phyloP scores from a whole-genome alignment of 2,888 invertebrate species.

The Parapristionchus giblindavisi region DNA sequence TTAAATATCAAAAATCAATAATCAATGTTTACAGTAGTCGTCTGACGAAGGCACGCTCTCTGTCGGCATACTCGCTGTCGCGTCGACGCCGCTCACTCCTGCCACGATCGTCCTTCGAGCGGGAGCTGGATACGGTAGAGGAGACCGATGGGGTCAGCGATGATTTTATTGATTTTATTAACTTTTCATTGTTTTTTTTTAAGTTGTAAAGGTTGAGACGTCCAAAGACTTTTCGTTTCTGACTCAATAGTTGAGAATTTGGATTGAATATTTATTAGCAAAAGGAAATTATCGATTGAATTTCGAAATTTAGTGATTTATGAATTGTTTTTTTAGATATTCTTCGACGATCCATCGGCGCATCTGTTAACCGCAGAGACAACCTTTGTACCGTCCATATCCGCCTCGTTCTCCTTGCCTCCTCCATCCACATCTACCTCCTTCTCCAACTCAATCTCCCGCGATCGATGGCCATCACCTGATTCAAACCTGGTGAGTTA shows the following conservation, averaged over 20 bases:
- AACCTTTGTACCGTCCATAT: slow-evolving; percentile 26
- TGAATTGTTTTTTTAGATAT: neutral
- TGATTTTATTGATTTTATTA: neutral
- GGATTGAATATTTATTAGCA: too few relatives aligned
- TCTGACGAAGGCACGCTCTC: slow-evolving; percentile 24
- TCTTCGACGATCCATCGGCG: neutral
- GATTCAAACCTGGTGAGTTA: neutral
- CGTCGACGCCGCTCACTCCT: slow-evolving; percentile 22
- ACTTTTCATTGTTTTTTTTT: neutral
- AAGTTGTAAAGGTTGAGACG: too few relatives aligned
- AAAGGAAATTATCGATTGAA: too few relatives aligned
- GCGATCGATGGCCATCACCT: neutral
- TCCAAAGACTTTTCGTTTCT: too few relatives aligned
- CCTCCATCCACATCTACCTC: too few relatives aligned
- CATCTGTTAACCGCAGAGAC: neutral
- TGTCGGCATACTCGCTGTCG: slow-evolving; percentile 31
- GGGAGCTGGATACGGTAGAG: slow-evolving; percentile 52
- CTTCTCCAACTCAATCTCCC: neutral
- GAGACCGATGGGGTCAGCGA: slow-evolving; percentile 42
- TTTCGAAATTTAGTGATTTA: too few relatives aligned
- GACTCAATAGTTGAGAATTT: too few relatives aligned
- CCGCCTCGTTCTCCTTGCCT: slow-evolving; percentile 17
- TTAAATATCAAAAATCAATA: too few relatives aligned
- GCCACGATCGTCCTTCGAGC: slow-evolving; percentile 48
- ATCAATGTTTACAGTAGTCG: slow-evolving; percentile 16